A percentile compares a stretch with the other conserved stretches of the same genome.
Conservation (phyloP, 2,113 vertebrate genomes). For the Myodes glareolus region DNA sequence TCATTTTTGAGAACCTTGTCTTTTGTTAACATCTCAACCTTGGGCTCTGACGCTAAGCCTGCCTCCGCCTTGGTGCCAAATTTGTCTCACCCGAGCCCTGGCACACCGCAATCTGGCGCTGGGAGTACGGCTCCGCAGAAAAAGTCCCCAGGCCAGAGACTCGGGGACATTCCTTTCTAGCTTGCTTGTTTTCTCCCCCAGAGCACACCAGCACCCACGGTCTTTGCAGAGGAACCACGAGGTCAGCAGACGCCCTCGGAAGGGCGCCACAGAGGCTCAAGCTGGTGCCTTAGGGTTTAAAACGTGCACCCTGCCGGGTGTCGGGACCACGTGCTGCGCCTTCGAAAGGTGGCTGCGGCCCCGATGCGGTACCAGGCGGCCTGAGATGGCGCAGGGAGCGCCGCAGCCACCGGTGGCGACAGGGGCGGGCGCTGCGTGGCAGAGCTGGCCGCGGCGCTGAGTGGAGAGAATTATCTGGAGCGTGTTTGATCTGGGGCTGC, state of each 20-base stretch:
- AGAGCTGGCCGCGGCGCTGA: neutral
- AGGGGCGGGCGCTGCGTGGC: neutral
- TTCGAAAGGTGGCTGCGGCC: slow-evolving; percentile 43
- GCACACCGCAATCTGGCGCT: neutral
- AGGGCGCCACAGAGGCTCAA: neutral
- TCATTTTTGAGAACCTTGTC: slow-evolving; percentile 2
- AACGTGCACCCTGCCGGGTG: neutral
- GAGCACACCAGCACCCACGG: neutral
- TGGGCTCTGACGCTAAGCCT: neutral
- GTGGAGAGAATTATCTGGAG: slow-evolving; percentile 63
- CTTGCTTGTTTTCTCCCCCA: neutral
- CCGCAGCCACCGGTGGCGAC: neutral
- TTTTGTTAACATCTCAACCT: neutral
- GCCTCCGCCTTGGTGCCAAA: neutral
- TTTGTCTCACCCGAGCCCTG: neutral
- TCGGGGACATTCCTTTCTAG: neutral
- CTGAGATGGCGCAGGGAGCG: neutral
- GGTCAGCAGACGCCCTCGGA: slow-evolving; percentile 7
- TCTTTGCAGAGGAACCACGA: neutral
- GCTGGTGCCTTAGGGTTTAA: slow-evolving; percentile 8
- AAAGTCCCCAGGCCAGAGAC: neutral
- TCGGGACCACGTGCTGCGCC: slow-evolving; percentile 74
- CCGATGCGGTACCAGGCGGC: neutral
- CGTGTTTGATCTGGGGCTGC: slow-evolving; percentile 66
- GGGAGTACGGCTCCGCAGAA: neutral